Base-by-base conservation (phyloP, 2,888 invertebrate genomes). In the Mythimna loreyi region DNA sequence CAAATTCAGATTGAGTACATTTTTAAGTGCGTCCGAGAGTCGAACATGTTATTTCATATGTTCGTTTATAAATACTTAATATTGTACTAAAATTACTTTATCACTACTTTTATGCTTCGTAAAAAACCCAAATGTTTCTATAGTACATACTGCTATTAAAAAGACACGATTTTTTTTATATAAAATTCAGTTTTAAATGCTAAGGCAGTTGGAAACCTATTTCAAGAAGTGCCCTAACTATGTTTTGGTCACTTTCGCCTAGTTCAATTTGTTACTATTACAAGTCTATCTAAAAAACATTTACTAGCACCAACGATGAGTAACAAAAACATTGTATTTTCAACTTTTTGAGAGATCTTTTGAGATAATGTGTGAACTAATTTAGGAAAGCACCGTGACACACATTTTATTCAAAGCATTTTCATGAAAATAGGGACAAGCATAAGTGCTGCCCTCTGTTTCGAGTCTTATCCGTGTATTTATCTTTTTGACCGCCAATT, bases 261-360 rank as follows among this genome's bases (percentile, higher is more conserved):
- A 57, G 25, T 55, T 58, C 21, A 70, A 82, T 81, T 82, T 75
- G 52, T 75, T 77, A 62, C 43, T 60, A 63, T 70, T 59, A 61
- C 19, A 68, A 57, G 16, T 75, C 82, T 82, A 83, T 71, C 72
- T 78, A 84, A 60, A n/a, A 76, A 76, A 63, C 67, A 30, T 64
- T 67, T 43, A 62, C 57, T 85, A 87, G 87, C 87, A 87, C 87
- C 87, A 73, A 80, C 79, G 49, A 78, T 72, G 68, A 67, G 75
- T 75, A 76, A 78, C 55, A 68, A 72, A 81, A 78, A 72, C 60
- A 67, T 56, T 74, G 69, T 23, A 40, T 40, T 75, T 68, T 58
- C 6, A 49, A 56, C 13, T 21, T 40, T 59, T 58, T 49, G 63
- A 57, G 61, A 61, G 21, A 52, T n/a, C 23, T 64, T 60, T 68